Evolutionary conservation across 2,113 vertebrate genomes (phyloP), one percentile per base, ranked within the genome.

Genomic region (Sinocyclocheilus anophthalmus): DNA sequence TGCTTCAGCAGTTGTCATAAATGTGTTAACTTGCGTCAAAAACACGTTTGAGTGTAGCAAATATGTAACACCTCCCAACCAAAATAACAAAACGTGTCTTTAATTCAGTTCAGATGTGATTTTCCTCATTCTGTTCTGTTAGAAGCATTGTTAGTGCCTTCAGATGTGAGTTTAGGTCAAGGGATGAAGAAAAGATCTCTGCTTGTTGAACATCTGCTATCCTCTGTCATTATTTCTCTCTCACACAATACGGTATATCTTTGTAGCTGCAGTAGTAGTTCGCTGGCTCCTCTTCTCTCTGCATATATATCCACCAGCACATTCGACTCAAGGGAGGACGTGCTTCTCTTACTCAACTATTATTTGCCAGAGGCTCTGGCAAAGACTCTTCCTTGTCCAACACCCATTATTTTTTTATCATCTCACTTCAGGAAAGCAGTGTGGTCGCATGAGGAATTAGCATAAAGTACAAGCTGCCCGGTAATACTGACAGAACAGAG

Each of bases 361-460:
- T 42, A 75, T 42, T 50, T 75, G 79, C 81, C 79, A 72, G 55
- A 77, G 79, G 85, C 83, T 82, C 73, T 20, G 26, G 59, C 48
- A 79, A 83, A 87, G 50, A 33, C 88, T 86, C 90, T 85, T 92
- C 87, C 89, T 89, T 72, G 86, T 77, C 87, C 89, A 93, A 93
- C 91, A 93, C 90, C 83, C 92, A 90, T 94, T 94, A 20, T 94
- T 93, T 93, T 94, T 94, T 94, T 92, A 94, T 95, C 92, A 94
- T 92, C 88, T 92, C 92, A 93, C 91, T 92, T 92, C 88, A 94
- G 90, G 89, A 93, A 94, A 91, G 90, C 93, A 94, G 93, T 93
- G 94, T 92, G 91, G 91, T 90, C 89, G 59, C 84, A 87, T 90
- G 88, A 91, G 88, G 90, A 92, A 93, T 93, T 93, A 87, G 87